Evolutionary conservation across 2,113 vertebrate genomes (phyloP).

Genomic region (Athene noctua): DNA sequence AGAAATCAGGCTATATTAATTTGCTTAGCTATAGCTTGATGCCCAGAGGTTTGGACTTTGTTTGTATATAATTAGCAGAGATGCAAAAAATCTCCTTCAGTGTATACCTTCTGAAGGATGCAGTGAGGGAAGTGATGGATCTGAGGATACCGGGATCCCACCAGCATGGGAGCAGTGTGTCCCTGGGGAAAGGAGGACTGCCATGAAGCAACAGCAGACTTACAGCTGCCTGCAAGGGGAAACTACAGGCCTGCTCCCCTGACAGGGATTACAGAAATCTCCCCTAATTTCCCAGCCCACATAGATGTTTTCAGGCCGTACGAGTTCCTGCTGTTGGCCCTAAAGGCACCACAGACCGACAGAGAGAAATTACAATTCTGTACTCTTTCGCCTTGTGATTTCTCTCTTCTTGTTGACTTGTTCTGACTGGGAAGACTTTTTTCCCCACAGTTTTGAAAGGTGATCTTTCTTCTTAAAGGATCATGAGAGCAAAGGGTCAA

Average conservation of each 20-base stretch:
- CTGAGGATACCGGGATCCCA: not conserved
- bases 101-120: not conserved
- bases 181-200: accelerated
- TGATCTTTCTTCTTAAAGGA: constrained; percentile 13
- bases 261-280: not conserved
- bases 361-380: not conserved
- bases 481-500: constrained; percentile 22
- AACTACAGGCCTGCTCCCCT: not conserved
- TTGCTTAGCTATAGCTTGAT: not conserved
- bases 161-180: accelerated
- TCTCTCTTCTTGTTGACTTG: not conserved
- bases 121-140: not conserved
- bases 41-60: not conserved
- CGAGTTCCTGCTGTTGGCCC: not conserved
- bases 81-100: not conserved
- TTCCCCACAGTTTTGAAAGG: not conserved
- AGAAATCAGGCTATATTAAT: not conserved
- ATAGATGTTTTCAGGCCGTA: not conserved
- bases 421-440: not conserved
- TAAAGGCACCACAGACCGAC: not conserved
- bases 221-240: not conserved
- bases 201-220: not conserved
- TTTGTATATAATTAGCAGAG: not conserved
- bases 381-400: not conserved
- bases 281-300: not conserved